Evolutionary conservation across 2,888 invertebrate species (phyloP).

Genomic region (Caenorhabditis auriculariae): DNA sequence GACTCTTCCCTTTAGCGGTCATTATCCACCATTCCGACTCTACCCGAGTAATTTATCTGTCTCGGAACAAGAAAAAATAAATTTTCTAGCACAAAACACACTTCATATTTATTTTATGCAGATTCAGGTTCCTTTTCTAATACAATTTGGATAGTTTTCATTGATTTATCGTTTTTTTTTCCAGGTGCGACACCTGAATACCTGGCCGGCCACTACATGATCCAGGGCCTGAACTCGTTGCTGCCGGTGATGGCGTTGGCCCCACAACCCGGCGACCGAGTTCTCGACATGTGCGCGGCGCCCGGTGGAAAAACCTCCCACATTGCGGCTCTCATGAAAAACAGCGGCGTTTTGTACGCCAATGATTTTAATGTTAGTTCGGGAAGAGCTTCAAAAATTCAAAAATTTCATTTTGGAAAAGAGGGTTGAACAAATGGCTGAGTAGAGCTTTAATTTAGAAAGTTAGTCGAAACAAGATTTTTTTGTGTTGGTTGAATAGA

Average conservation of each 20-base stretch:
- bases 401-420: background rate
- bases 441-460: too few relatives aligned
- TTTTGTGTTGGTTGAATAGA: too few relatives aligned
- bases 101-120: too few relatives aligned
- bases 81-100: too few relatives aligned
- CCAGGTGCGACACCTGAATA: slow-evolving; percentile 91
- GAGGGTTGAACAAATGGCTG: too few relatives aligned
- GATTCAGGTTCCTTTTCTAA: too few relatives aligned
- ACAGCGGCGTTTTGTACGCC: slow-evolving; percentile 87
- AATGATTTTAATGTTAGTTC: slow-evolving; percentile 82
- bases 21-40: too few relatives aligned
- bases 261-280: slow-evolving; percentile 77
- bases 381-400: background rate
- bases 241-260: slow-evolving; percentile 96
- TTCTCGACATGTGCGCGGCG: slow-evolving; percentile 95
- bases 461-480: too few relatives aligned
- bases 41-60: background rate
- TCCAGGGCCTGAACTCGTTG: slow-evolving; percentile 80
- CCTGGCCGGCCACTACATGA: slow-evolving; percentile 93
- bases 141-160: too few relatives aligned
- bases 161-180: background rate
- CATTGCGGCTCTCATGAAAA: slow-evolving; percentile 91
- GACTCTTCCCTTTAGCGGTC: too few relatives aligned
- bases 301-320: slow-evolving; percentile 98
- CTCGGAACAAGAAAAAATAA: background rate